These are phyloP conservation scores for Chaetoderma sp. DNA, from an alignment of 2,888 invertebrate genomes.

Conservation along the genomic window DNA sequence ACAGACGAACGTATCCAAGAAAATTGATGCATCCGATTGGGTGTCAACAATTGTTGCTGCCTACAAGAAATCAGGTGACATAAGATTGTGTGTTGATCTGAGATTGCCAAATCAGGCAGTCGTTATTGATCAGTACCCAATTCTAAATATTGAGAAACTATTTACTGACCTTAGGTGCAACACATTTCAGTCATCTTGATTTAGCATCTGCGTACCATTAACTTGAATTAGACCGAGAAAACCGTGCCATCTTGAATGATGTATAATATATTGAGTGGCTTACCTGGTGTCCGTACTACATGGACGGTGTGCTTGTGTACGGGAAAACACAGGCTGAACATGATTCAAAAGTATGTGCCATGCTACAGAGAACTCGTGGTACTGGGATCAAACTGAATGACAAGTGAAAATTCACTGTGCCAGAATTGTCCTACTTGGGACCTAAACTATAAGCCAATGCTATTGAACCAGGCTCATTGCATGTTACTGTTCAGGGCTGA, in stretches of 20 bases:
- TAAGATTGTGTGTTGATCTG: background rate
- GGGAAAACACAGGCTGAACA: background rate
- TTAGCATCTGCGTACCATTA: background rate
- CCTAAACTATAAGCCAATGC: background rate
- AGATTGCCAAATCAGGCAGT: background rate
- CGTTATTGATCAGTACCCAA: background rate
- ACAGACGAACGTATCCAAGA: background rate
- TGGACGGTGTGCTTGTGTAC: background rate
- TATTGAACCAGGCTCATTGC: background rate
- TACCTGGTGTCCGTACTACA: background rate
- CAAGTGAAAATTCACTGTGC: background rate
- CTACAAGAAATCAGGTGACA: background rate
- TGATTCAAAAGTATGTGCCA: background rate
- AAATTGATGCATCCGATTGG: constrained; percentile 8
- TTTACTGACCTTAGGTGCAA: background rate
- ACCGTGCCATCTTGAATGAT: background rate
- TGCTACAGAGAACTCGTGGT: background rate
- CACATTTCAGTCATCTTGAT: background rate
- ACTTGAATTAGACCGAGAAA: background rate
- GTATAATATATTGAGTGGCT: background rate
- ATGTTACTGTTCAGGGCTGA: background rate
- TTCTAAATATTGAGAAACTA: background rate
- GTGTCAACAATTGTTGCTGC: background rate
- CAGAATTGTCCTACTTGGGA: background rate
- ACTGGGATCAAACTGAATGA: background rate